Base-by-base conservation (phyloP, 1,140 invertebrate genomes). In the Drosophila bipectinata region DNA sequence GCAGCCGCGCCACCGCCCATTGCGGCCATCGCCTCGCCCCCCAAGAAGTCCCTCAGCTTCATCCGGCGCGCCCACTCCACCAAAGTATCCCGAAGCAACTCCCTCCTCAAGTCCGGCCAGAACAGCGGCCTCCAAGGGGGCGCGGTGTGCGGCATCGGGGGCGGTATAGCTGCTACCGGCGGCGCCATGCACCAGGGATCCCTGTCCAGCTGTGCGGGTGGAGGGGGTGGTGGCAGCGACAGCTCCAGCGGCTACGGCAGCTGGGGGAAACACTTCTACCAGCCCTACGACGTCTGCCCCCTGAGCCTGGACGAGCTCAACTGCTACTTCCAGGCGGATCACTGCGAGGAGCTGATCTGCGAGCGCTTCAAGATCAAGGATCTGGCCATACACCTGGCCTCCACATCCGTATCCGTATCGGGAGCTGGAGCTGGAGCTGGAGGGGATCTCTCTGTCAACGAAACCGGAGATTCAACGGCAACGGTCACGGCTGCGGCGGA, bases 31-130 rank as follows among this genome's bases (percentile, higher is more conserved):
- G 48, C 64, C 15, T 91, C 91, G 32, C 91, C 91, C 12, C 91
- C 93, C 5, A 93, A 93, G 34, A 93, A 93, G 77, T 93, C 93
- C 14, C 81, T 94, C 0, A 94, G 93, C 83, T 93, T 94, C 39
- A 95, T 96, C 64, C 92, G 95, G 6, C 92, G 95, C 41, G 95
- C 95, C 1, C 94, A 95, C 75, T 95, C 95, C 72, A 95, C 95
- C 1, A 96, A 96, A 88, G 81, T 96, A 12, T 94, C 94, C 0
- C 92, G 95, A 55, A 95, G 94, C 75, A 95, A 94, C 79, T 94
- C 93, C 1, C 77, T 94, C 51, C 79, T 94, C 7, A 92, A 93
- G 37, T 93, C 93, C 72, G 85, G 92, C 79, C 63, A 67, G 8
- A 60, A 47, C 4, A 63, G 81, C 0, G 56, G 47, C n/a, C 10